Evolutionary conservation across 2,797 vertebrate species (phyloP).

Genomic region (Spheniscus humboldti): DNA sequence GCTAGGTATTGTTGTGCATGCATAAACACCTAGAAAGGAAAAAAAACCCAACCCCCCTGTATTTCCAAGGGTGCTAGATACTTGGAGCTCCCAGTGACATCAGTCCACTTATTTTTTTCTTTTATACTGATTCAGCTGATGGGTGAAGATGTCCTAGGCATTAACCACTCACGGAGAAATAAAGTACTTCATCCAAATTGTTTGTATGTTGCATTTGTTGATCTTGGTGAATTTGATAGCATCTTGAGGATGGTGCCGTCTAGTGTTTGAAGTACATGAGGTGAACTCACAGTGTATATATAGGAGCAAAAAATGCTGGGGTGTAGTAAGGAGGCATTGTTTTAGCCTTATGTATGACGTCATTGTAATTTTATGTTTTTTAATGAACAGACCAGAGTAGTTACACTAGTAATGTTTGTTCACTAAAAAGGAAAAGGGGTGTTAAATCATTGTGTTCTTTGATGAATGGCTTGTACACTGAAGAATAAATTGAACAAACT

Average conservation of each 20-base stretch:
- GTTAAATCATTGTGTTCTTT: slow-evolving; percentile 81
- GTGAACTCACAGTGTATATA: neutral
- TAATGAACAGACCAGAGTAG: slow-evolving; percentile 73
- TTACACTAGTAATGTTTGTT: slow-evolving; percentile 74
- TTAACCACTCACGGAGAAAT: neutral
- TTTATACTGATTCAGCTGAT: neutral
- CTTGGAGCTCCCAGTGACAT: neutral
- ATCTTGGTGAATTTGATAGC: neutral
- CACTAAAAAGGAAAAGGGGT: slow-evolving; percentile 69
- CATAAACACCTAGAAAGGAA: neutral
- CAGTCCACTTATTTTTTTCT: neutral
- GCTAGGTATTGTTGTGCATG: neutral
- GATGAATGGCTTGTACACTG: slow-evolving; percentile 86
- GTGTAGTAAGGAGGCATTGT: neutral
- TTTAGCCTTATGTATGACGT: neutral
- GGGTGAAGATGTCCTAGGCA: neutral
- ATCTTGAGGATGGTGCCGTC: neutral
- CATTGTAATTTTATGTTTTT: slow-evolving; percentile 57
- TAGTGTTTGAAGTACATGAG: neutral
- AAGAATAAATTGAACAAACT: slow-evolving; percentile 90
- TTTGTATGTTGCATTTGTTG: neutral
- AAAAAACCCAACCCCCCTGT: rapidly evolving
- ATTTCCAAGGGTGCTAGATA: neutral
- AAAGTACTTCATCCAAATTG: neutral
- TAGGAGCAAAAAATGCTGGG: neutral